Percentiles rank a stretch among this genome's conserved stretches.
These are phyloP conservation scores for Pristionchus entomophagus DNA, from an alignment of 2,888 invertebrate genomes.

Conservation along the genomic window DNA sequence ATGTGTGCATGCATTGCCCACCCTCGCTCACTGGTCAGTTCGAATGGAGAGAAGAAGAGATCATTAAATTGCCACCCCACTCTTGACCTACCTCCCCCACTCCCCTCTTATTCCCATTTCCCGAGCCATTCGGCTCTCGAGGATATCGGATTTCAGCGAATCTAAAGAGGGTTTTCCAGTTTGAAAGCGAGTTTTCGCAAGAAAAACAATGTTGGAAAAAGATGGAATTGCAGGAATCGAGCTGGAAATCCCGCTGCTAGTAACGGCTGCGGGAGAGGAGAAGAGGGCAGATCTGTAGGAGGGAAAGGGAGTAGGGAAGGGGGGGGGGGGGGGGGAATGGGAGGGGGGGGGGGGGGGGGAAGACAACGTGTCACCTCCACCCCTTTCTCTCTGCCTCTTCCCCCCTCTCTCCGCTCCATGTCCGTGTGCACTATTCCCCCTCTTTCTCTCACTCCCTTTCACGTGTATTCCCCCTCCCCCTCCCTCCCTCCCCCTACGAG, in stretches of 20 bases:
- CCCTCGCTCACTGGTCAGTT: too few species aligned
- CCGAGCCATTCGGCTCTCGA: too few species aligned
- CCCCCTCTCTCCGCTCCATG: neutral
- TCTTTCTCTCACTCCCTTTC: neutral
- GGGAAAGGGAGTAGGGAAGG: too few species aligned
- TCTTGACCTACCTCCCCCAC: too few species aligned
- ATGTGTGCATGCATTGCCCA: too few species aligned
- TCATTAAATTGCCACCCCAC: too few species aligned
- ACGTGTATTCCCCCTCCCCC: neutral
- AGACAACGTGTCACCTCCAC: neutral
- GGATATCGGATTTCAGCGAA: too few species aligned
- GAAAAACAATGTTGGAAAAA: too few species aligned
- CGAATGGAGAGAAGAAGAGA: neutral
- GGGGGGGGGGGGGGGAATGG: neutral
- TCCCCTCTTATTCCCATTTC: too few species aligned
- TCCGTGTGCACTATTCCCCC: neutral
- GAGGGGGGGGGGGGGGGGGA: slow-evolving; percentile 5
- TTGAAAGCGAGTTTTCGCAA: too few species aligned
- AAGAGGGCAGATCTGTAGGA: neutral
- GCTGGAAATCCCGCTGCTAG: slow-evolving; percentile 70
- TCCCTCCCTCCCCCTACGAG: slow-evolving; percentile 20
- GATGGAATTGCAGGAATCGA: slow-evolving; percentile 65
- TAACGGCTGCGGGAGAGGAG: slow-evolving; percentile 54
- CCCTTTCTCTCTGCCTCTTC: neutral
- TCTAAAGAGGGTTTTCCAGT: neutral